Conservation (phyloP, 2,797 vertebrate species). For the Eulemur albifrons region DNA sequence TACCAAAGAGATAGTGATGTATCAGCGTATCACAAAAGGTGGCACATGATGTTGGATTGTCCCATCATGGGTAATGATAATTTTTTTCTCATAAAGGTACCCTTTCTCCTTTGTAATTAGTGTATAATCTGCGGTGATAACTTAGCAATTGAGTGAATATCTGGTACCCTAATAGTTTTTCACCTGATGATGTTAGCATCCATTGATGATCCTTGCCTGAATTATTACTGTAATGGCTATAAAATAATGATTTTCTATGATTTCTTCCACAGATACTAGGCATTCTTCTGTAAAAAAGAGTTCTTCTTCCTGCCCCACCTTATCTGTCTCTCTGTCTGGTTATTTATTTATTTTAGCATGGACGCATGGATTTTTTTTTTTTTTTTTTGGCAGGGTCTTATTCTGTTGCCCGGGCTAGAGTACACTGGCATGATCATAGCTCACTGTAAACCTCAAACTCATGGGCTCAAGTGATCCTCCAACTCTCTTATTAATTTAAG, state of each 20-base stretch:
- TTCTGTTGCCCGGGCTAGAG: not conserved
- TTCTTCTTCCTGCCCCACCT: not conserved
- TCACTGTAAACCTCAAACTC: not conserved
- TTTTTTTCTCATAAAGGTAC: not conserved
- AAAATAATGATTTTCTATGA: not conserved
- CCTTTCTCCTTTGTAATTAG: not conserved
- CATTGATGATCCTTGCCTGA: not conserved
- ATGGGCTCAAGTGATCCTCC: not conserved
- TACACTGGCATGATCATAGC: not conserved
- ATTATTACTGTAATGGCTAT: not conserved
- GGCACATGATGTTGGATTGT: not conserved
- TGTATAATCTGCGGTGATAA: not conserved
- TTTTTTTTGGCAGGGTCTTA: not conserved
- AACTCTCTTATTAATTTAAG: conserved; percentile 3
- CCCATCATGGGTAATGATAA: not conserved
- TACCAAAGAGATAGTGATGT: not conserved
- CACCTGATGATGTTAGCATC: not conserved
- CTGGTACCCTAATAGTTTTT: not conserved
- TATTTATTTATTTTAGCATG: conserved; percentile 3
- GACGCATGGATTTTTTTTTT: not conserved
- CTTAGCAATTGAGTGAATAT: not conserved
- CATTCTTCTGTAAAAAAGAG: not conserved
- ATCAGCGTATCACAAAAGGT: not conserved
- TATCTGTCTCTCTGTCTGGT: not conserved
- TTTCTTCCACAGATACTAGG: not conserved